Base-by-base conservation (phyloP, 2,888 invertebrate genomes). In the Harpalus rufipes region DNA sequence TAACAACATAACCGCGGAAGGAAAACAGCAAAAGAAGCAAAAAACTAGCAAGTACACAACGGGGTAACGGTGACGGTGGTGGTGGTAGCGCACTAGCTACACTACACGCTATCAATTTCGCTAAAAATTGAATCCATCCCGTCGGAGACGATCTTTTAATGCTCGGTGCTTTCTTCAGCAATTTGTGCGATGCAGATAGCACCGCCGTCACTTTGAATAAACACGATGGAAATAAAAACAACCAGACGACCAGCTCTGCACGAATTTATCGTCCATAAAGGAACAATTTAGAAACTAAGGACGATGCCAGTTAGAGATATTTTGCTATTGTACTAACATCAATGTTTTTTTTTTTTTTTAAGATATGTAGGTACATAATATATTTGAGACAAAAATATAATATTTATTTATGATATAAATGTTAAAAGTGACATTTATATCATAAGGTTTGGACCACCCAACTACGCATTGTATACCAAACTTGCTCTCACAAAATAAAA, bases 41-140 rank as follows among this genome's bases (percentile, higher is more conserved):
- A 76, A 41, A 79, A 58, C 59, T 16, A 79, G 59, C 80, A 39
- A 61, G 61, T 39, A 80, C 80, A 80, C 80, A 80, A 41, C 61
- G 44, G 44, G 44, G 10, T 51, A 80, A 18, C 16, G 41, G 32
- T 32, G 32, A 5, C 16, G 18, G 41, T 25, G 14, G 79, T 32
- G 32, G 32, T 10, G 41, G 41, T 25, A 8, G 79, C 32, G 32
- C 32, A 79, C 51, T 79, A 78, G 32, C 78, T 78, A 56, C n/a
- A 78, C 78, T 78, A 56, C n/a, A 78, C 21, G 80, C 80, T 80
- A 80, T 80, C 80, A 80, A 80, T 80, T 80, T 80, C 80, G 39
- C 61, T 79, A 80, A 80, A 80, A 80, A 80, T 80, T 80, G 80
- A 80, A 80, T 80, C 80, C 41, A 61, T 63, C 61, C 39, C 41